Evolutionary conservation across 1,140 invertebrate genomes (phyloP).

Genomic region (Drosophila ananassae): DNA sequence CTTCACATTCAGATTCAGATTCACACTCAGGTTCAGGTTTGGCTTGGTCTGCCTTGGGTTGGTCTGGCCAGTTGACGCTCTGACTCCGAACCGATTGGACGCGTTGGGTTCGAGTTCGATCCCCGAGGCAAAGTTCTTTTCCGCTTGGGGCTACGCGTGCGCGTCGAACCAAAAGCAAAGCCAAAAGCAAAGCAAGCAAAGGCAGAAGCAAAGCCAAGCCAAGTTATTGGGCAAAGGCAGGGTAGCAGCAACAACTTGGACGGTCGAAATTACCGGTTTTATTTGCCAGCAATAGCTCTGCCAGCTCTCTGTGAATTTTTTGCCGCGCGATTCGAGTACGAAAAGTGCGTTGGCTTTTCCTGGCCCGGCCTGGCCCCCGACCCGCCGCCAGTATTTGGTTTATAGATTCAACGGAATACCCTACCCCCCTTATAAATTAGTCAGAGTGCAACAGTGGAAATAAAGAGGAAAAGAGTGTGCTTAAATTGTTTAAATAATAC

Average conservation of each 20-base stretch:
- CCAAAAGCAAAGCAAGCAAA: slow-evolving; percentile 23
- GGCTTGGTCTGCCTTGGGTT: not conserved
- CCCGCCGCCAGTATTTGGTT: slow-evolving; percentile 4
- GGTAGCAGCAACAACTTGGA: slow-evolving; percentile 37
- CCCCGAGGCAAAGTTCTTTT: slow-evolving; percentile 6
- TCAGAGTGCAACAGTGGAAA: slow-evolving; percentile 34
- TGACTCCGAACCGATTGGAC: slow-evolving; percentile 59
- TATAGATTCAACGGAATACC: slow-evolving; percentile 5
- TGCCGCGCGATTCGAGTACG: slow-evolving; percentile 54
- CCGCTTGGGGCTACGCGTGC: slow-evolving; percentile 58
- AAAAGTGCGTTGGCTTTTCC: slow-evolving; percentile 75
- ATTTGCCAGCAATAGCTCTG: slow-evolving; percentile 22
- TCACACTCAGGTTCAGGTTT: slow-evolving; percentile 35
- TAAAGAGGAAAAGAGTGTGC: slow-evolving; percentile 21
- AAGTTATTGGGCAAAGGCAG: slow-evolving; percentile 18
- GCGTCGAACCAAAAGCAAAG: slow-evolving; percentile 42
- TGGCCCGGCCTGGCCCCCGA: not conserved
- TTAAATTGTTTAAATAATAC: slow-evolving; percentile 11
- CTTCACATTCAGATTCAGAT: not conserved
- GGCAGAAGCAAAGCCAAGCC: slow-evolving; percentile 27
- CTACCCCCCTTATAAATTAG: slow-evolving; percentile 8
- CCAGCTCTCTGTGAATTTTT: slow-evolving; percentile 57
- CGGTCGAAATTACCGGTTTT: slow-evolving; percentile 70
- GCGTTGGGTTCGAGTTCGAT: slow-evolving; percentile 26
- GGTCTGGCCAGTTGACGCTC: slow-evolving; percentile 52